Percentiles rank a stretch among this genome's conserved stretches.
Conservation (phyloP, 2,113 vertebrate genomes). For the Narcine bancroftii region DNA sequence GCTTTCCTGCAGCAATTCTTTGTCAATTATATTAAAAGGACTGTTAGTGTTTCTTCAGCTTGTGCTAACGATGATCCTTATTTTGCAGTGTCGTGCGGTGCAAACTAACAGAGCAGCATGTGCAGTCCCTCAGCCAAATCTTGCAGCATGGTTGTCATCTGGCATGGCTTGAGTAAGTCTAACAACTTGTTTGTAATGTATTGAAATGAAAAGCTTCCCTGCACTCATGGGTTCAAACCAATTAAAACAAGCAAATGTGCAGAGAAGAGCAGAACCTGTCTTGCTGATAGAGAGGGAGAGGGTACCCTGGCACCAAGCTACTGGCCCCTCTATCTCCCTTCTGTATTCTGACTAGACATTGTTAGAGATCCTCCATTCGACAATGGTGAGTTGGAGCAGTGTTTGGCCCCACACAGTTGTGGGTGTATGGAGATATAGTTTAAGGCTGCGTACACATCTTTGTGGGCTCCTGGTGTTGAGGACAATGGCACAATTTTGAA, state of each 20-base stretch:
- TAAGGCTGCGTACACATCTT: too few relatives aligned
- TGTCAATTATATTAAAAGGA: not conserved
- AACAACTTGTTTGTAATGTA: not conserved
- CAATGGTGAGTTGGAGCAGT: too few relatives aligned
- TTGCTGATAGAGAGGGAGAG: too few relatives aligned
- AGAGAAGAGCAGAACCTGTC: not conserved
- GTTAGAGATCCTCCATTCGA: too few relatives aligned
- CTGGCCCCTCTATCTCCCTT: too few relatives aligned
- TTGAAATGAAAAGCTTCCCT: not conserved
- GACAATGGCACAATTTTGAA: too few relatives aligned
- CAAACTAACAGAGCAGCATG: not conserved
- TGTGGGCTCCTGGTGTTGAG: too few relatives aligned
- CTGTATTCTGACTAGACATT: too few relatives aligned
- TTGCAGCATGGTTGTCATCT: not conserved
- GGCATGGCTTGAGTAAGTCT: conserved; percentile 12
- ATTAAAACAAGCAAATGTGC: not conserved
- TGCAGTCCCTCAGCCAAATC: not conserved
- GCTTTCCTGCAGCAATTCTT: too few relatives aligned
- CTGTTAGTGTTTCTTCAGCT: not conserved
- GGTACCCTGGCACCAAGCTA: too few relatives aligned
- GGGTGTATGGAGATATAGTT: too few relatives aligned
- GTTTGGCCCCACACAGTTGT: too few relatives aligned
- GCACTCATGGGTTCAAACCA: not conserved
- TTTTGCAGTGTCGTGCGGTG: conserved; percentile 13
- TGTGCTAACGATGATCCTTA: not conserved